These are phyloP conservation scores for Oophaga sylvatica DNA, from an alignment of 2,797 vertebrate species.

Conservation along the genomic window DNA sequence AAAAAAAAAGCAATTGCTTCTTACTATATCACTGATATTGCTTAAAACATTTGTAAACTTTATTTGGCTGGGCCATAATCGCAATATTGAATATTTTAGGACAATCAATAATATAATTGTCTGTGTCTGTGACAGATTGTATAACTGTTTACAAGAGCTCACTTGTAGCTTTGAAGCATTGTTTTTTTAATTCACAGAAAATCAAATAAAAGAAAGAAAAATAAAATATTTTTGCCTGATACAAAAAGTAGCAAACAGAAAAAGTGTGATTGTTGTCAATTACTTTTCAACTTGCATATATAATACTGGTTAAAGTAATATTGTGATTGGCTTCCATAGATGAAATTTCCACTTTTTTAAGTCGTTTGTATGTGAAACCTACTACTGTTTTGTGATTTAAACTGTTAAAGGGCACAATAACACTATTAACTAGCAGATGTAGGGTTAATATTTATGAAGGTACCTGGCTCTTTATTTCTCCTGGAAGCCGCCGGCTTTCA, in stretches of 20 bases:
- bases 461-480: no score
- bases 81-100: not conserved
- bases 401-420: not conserved
- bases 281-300: no score
- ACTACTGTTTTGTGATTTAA: not conserved
- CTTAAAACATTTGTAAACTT: constrained; percentile 55
- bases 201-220: not conserved
- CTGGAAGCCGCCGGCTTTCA: no score
- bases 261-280: not conserved
- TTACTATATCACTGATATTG: constrained; percentile 45
- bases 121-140: not conserved
- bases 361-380: not conserved
- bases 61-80: not conserved
- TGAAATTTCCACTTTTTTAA: not conserved
- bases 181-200: not conserved
- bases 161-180: not conserved
- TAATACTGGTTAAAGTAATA: not conserved
- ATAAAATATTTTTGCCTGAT: not conserved
- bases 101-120: not conserved
- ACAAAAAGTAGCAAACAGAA: not conserved
- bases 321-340: not conserved
- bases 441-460: no score
- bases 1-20: not conserved
- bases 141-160: not conserved
- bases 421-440: no score